These are phyloP conservation scores for Saxidomus purpurata DNA, from an alignment of 1,140 invertebrate species.

Conservation along the genomic window DNA sequence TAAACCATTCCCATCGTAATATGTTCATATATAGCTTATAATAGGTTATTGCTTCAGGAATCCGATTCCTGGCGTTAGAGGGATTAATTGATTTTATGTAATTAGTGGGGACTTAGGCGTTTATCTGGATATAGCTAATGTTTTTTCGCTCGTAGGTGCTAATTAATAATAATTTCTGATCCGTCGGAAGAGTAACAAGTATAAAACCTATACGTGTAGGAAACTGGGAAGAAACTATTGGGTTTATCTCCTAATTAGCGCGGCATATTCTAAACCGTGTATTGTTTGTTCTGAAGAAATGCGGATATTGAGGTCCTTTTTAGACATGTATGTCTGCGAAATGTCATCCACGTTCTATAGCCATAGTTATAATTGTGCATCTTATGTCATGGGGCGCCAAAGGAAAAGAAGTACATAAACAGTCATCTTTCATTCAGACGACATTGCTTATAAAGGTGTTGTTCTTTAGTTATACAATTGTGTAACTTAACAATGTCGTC, in stretches of 20 bases:
- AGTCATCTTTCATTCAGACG: too few relatives aligned
- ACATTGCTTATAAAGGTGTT: too few relatives aligned
- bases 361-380: too few relatives aligned
- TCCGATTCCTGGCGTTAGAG: background rate
- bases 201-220: background rate
- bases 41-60: background rate
- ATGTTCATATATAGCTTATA: background rate
- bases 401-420: too few relatives aligned
- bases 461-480: too few relatives aligned
- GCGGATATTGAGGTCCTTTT: too few relatives aligned
- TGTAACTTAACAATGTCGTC: too few relatives aligned
- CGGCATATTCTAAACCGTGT: background rate
- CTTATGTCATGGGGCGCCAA: too few relatives aligned
- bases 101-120: background rate
- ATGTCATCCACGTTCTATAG: too few relatives aligned
- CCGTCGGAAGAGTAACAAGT: background rate
- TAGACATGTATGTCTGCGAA: too few relatives aligned
- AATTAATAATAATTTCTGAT: slow-evolving; percentile 42
- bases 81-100: slow-evolving; percentile 29
- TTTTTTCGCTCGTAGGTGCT: slow-evolving; percentile 6
- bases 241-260: background rate
- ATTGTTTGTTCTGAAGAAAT: too few relatives aligned
- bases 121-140: slow-evolving; percentile 23
- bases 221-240: background rate
- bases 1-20: background rate